Evolutionary conservation across 2,888 invertebrate species (phyloP).

Genomic region (Cryptus armator): DNA sequence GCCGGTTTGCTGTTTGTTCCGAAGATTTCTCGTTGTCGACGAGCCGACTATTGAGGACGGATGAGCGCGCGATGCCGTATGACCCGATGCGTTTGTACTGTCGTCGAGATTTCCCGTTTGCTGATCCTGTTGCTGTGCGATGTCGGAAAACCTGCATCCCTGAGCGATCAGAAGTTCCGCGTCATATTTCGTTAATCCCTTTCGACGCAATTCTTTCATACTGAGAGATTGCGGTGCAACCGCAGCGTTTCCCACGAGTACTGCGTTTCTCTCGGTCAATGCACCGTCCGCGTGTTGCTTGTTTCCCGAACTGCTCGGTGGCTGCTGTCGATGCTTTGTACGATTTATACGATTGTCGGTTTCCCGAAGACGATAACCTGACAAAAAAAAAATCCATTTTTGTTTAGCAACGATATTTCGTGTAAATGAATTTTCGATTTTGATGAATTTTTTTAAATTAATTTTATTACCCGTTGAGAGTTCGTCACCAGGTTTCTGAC

Average conservation of each 20-base stretch:
- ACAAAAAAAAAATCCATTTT: conserved; percentile 75
- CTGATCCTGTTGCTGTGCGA: conserved; percentile 83
- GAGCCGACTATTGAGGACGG: conserved; percentile 75
- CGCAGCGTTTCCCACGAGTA: conserved; percentile 79
- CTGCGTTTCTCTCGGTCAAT: conserved; percentile 81
- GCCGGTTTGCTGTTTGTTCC: conserved; percentile 81
- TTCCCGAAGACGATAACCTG: conserved; percentile 95
- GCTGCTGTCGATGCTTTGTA: conserved; percentile 88
- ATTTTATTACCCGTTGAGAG: conserved; percentile 80
- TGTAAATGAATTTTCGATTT: no score
- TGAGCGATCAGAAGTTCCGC: conserved; percentile 94
- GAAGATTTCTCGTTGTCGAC: conserved; percentile 79
- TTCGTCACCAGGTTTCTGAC: conserved; percentile 86
- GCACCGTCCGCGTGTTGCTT: conserved; percentile 81
- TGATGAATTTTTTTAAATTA: background rate
- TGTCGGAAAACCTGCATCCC: conserved; percentile 91
- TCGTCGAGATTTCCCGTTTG: conserved; percentile 78
- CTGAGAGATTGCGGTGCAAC: conserved; percentile 89
- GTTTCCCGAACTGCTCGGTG: conserved; percentile 73
- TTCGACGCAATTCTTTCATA: conserved; percentile 93
- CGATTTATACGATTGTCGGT: conserved; percentile 97
- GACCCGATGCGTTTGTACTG: conserved; percentile 60
- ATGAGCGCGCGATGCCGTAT: conserved; percentile 75
- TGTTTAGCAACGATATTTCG: background rate
- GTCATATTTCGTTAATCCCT: conserved; percentile 95